A percentile compares a stretch with the other conserved stretches of the same genome.
These are phyloP conservation scores for Corythoichthys haematopterus DNA, from an alignment of 2,113 vertebrate genomes.

Conservation along the genomic window DNA sequence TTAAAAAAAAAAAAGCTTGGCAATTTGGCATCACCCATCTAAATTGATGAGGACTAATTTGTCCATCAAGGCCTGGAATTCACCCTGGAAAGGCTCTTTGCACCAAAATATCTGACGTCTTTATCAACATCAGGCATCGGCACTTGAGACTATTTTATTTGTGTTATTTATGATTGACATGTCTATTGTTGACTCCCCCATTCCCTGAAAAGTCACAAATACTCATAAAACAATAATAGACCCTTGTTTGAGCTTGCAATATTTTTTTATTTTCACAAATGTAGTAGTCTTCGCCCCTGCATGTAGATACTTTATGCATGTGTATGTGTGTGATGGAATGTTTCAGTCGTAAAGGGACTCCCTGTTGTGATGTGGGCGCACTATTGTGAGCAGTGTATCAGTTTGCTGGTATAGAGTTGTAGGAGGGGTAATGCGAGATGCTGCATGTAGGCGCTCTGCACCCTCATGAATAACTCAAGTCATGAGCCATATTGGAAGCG, in stretches of 20 bases:
- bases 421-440: conserved; percentile 61
- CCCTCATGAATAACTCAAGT: conserved; percentile 70
- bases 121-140: no score
- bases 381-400: conserved; percentile 61
- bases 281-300: conserved; percentile 1
- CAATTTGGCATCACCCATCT: no score
- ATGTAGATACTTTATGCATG: conserved; percentile 14
- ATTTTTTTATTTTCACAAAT: neutral
- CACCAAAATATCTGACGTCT: no score
- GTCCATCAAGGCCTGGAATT: no score
- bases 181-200: no score
- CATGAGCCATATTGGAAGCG: conserved; percentile 4
- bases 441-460: conserved; percentile 52
- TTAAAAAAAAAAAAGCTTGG: no score
- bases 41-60: no score
- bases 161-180: no score
- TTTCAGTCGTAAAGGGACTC: conserved; percentile 63
- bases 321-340: conserved; percentile 55
- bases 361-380: conserved; percentile 57
- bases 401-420: conserved; percentile 58
- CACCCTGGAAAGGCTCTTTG: no score
- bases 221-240: neutral
- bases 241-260: neutral
- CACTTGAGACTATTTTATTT: no score
- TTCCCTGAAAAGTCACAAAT: no score